A percentile compares a stretch with the other conserved stretches of the same genome.
phyloP scores from a whole-genome alignment of 2,113 vertebrate species.

The Calidris pugnax region DNA sequence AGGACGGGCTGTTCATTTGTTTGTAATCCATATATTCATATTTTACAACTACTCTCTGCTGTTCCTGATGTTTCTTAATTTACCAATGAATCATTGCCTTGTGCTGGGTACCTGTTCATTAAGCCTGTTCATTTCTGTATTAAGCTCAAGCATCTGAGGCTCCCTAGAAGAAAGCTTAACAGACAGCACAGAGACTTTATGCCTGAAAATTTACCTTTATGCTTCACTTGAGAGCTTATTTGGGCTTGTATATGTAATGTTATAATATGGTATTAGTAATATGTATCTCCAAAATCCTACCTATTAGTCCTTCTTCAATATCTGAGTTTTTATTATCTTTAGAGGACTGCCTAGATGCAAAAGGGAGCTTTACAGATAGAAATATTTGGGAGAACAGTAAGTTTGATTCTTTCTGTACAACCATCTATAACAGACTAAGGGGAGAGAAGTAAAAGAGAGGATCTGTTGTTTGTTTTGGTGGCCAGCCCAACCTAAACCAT shows the following conservation, averaged over 20 bases:
- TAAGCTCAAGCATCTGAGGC: rapidly evolving
- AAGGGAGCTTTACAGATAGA: not conserved
- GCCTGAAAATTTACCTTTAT: not conserved
- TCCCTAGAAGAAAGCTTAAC: not conserved
- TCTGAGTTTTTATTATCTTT: not conserved
- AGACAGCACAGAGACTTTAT: not conserved
- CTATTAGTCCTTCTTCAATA: not conserved
- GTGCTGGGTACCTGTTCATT: not conserved
- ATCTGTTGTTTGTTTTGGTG: not conserved
- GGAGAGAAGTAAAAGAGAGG: not conserved
- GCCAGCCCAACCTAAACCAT: not conserved
- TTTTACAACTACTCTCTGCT: not conserved
- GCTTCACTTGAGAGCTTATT: not conserved
- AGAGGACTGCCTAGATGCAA: not conserved
- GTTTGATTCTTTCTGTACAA: not conserved
- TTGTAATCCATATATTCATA: not conserved
- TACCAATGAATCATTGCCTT: not conserved
- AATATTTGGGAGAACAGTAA: not conserved
- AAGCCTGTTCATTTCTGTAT: not conserved
- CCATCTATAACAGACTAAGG: not conserved
- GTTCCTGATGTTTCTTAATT: not conserved
- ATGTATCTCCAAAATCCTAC: not conserved
- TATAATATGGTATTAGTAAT: not conserved
- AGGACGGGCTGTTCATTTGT: not conserved
- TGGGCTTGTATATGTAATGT: not conserved